These are phyloP conservation scores for Andricus grossulariae DNA, from an alignment of 1,140 invertebrate genomes.

Conservation along the genomic window DNA sequence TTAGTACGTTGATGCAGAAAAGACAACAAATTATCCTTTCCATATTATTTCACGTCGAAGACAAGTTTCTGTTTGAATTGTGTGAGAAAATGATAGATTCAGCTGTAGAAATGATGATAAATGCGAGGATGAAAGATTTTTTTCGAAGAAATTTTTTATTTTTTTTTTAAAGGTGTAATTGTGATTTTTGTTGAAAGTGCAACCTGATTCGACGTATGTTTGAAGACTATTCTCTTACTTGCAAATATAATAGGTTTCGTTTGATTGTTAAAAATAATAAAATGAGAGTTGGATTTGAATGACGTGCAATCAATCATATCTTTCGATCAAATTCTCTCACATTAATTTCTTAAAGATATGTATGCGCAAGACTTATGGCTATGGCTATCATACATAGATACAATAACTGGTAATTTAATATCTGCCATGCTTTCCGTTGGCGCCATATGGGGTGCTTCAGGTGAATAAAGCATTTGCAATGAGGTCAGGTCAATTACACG, in stretches of 20 bases:
- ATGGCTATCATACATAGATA: not conserved
- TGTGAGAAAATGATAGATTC: not conserved
- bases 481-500: constrained; percentile 18
- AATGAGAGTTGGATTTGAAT: not conserved
- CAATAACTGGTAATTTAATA: not conserved
- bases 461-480: constrained; percentile 8
- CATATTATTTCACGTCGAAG: not conserved
- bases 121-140: too few species aligned
- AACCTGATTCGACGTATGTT: too few species aligned
- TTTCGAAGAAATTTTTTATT: too few species aligned
- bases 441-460: not conserved
- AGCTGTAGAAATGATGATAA: not conserved
- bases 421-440: not conserved
- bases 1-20: not conserved
- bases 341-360: not conserved
- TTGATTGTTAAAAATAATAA: too few species aligned
- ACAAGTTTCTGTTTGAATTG: not conserved
- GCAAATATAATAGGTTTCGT: too few species aligned
- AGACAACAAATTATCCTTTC: not conserved
- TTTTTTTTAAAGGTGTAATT: too few species aligned
- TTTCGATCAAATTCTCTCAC: not conserved
- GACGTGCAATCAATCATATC: not conserved
- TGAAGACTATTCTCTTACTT: too few species aligned
- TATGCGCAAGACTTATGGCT: not conserved
- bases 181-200: too few species aligned